These are phyloP conservation scores for Psittacara wagleri DNA, from an alignment of 2,113 vertebrate genomes.

Conservation along the genomic window DNA sequence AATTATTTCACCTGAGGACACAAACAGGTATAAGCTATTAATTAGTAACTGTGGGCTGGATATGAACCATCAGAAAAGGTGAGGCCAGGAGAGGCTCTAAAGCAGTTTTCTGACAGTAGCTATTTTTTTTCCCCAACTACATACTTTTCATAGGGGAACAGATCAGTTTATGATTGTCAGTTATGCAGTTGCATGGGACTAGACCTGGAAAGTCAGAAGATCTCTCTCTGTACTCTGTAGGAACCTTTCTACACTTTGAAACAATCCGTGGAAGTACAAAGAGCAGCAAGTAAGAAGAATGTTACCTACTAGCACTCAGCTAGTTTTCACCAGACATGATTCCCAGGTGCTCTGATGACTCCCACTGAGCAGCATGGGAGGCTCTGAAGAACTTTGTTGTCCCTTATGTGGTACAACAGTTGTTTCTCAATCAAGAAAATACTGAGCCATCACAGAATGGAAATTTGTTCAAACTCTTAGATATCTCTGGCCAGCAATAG, in stretches of 20 bases:
- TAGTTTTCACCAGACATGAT: not conserved
- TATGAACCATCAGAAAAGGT: not conserved
- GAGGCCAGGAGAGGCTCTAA: not conserved
- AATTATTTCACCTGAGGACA: not conserved
- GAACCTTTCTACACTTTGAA: not conserved
- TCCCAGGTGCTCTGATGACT: not conserved
- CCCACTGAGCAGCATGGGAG: not conserved
- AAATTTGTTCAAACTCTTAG: not conserved
- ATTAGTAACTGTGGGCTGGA: not conserved
- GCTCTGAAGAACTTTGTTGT: not conserved
- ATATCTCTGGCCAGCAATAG: not conserved
- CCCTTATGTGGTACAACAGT: not conserved
- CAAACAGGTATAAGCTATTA: not conserved
- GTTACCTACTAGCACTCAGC: accelerated
- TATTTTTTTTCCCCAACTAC: not conserved
- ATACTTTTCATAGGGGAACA: not conserved
- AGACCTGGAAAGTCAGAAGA: not conserved
- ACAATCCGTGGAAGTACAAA: not conserved
- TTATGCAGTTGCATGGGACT: not conserved
- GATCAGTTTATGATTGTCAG: not conserved
- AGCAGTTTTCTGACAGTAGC: not conserved
- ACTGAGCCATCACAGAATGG: not conserved
- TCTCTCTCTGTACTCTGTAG: not conserved
- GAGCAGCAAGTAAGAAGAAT: not conserved
- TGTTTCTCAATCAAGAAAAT: not conserved